These are phyloP conservation scores for Lasioglossum baleicum DNA, from an alignment of 1,140 invertebrate species.

Conservation along the genomic window DNA sequence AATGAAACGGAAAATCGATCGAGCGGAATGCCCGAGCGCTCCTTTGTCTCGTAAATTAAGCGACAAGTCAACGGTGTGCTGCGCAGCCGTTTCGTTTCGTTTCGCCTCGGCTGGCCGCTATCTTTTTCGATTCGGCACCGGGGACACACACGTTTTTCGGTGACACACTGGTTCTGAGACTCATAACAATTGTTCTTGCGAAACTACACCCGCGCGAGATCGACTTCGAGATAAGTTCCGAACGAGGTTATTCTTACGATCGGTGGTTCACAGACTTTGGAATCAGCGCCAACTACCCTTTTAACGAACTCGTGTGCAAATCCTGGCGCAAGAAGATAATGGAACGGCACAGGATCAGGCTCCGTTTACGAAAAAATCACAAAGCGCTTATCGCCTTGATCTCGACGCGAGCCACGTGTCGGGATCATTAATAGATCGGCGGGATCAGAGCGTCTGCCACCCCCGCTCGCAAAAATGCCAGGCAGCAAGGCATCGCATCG, in stretches of 20 bases:
- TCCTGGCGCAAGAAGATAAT: background rate
- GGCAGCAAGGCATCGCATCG: background rate
- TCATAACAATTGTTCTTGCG: background rate
- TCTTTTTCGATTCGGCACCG: background rate
- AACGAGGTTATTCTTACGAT: background rate
- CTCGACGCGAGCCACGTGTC: slow-evolving; percentile 47
- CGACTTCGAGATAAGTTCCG: background rate
- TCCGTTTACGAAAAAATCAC: background rate
- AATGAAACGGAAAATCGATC: slow-evolving; percentile 42
- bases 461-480: slow-evolving; percentile 52
- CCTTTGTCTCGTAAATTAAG: slow-evolving; percentile 41
- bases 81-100: background rate
- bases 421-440: slow-evolving; percentile 36
- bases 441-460: background rate
- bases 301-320: no score
- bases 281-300: no score
- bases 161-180: background rate
- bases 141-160: background rate
- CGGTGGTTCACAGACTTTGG: background rate
- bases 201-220: background rate
- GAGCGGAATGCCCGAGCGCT: slow-evolving; percentile 29
- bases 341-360: background rate
- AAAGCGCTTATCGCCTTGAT: slow-evolving; percentile 28
- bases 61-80: slow-evolving; percentile 5
- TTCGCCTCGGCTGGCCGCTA: background rate